Conservation (phyloP, 2,113 vertebrate genomes). For the Micromys minutus region DNA sequence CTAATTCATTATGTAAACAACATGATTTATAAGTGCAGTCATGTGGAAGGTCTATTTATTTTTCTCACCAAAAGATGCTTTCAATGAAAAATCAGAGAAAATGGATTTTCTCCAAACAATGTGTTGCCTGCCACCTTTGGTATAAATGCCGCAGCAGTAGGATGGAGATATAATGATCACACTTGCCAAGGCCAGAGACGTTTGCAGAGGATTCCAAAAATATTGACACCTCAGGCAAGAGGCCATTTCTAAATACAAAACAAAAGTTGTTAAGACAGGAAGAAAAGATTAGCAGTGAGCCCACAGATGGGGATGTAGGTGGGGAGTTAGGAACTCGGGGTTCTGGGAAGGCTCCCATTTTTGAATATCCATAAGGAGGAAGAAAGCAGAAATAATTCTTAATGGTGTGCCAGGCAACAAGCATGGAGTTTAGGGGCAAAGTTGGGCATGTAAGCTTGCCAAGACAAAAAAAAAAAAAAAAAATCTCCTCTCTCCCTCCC, state of each 20-base stretch:
- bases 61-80: conserved; percentile 67
- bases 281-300: conserved; percentile 66
- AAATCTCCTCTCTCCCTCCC: neutral
- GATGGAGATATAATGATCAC: conserved; percentile 32
- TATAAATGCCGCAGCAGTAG: conserved; percentile 46
- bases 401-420: conserved; percentile 34
- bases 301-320: conserved; percentile 70
- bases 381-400: conserved; percentile 49
- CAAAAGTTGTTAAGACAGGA: conserved; percentile 65
- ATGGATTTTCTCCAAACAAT: conserved; percentile 75
- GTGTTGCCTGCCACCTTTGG: conserved; percentile 71
- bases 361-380: conserved; percentile 48
- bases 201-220: conserved; percentile 74
- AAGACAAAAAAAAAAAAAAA: conserved; percentile 51
- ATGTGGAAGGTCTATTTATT: conserved; percentile 66
- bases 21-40: conserved; percentile 65
- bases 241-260: conserved; percentile 78
- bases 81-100: conserved; percentile 74
- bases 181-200: conserved; percentile 57
- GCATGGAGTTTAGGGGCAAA: conserved; percentile 25
- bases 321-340: conserved; percentile 41
- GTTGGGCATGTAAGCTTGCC: neutral
- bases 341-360: conserved; percentile 59
- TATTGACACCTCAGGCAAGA: conserved; percentile 71
- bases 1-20: conserved; percentile 73